Conservation (phyloP, 2,888 invertebrate species). For the Eristalis intricaria region DNA sequence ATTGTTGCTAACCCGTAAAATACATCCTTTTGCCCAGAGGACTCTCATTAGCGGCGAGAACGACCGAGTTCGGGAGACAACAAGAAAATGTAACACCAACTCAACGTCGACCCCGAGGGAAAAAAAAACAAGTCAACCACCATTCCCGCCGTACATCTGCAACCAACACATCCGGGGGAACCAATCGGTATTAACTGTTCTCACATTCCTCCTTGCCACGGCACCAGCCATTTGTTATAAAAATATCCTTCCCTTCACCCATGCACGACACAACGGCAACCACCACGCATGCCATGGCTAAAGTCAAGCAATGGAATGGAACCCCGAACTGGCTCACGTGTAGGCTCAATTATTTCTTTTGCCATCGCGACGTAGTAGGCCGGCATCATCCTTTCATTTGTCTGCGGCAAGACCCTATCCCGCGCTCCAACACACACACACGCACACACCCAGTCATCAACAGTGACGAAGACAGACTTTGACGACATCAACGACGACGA, state of each 20-base stretch:
- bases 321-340: conserved; percentile 51
- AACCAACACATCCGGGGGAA: conserved; percentile 45
- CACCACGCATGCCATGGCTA: conserved; percentile 28
- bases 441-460: not conserved
- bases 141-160: conserved; percentile 51
- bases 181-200: conserved; percentile 42
- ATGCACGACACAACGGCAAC: conserved; percentile 2
- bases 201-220: conserved; percentile 15
- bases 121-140: conserved; percentile 30
- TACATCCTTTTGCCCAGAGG: conserved; percentile 11
- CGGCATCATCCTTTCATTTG: conserved; percentile 62
- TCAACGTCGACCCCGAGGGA: not conserved
- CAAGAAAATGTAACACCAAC: not conserved
- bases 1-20: conserved; percentile 26
- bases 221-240: conserved; percentile 25
- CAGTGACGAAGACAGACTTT: conserved; percentile 17
- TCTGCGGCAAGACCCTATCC: conserved; percentile 47
- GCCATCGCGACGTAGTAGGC: conserved; percentile 16
- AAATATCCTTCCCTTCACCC: conserved; percentile 65
- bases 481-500: conserved; percentile 41
- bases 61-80: not conserved
- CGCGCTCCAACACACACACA: not conserved
- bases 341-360: conserved; percentile 59
- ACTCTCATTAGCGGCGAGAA: conserved; percentile 4
- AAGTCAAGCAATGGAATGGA: conserved; percentile 20